Evolutionary conservation across 2,888 invertebrate species (phyloP), one percentile per base, ranked within the genome.

Genomic region (Pseudanteris insignis): DNA sequence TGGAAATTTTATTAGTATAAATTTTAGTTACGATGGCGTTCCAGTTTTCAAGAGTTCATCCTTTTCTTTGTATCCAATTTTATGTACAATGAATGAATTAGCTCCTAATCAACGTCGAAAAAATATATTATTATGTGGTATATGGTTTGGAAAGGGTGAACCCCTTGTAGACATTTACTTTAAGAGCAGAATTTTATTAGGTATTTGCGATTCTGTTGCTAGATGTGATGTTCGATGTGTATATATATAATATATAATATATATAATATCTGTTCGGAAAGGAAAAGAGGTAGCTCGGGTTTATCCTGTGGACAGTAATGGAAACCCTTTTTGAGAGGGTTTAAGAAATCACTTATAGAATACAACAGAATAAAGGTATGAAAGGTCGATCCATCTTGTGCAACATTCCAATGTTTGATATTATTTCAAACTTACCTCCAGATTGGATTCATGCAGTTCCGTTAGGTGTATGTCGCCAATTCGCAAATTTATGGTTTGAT

Each of bases 21-120:
- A 65, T 54, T 63, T 63, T 36, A 60, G 48, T 48, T 34, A 47
- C 12, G 57, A 65, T 37, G 63, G 57, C 4, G 53, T 32, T 12
- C 60, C 58, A 0, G 10, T 58, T 13, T 65, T 65, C 21, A 38
- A 57, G 6, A 14, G 34, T 29, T 57, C 55, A 1, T 32, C 26
- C 18, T 33, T 18, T 15, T 65, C 65, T 6, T 10, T 46, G 4
- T 30, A 51, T 21, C 58, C 61, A 1, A 30, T 63, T 26, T 9
- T 58, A 1, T 41, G 38, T 29, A 61, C 60, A 5, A 40, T 62
- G 1, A 60, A 63, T 41, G 53, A 63, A 44, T 10, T 48, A 1
- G 3, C 7, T 13, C 48, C 48, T 7, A 2, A 21, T 8, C 8
- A 6, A 6, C 48, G 38, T 1, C 13, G 15, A 32, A 13, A 48